Conservation (phyloP, 1,140 invertebrate genomes). For the Cotesia chilonis region DNA sequence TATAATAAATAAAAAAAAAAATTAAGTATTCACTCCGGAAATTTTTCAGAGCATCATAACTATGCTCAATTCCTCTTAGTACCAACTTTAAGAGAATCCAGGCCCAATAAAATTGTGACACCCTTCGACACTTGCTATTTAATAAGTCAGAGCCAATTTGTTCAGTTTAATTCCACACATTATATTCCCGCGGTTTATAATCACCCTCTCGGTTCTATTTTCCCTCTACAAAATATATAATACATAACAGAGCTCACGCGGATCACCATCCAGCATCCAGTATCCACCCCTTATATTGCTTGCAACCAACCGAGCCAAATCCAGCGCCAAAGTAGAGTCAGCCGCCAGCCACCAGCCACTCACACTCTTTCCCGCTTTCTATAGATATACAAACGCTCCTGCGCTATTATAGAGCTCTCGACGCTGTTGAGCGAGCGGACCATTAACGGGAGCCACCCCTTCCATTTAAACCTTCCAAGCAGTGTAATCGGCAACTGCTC, state of each 20-base stretch:
- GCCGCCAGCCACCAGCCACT: no score
- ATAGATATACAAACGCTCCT: no score
- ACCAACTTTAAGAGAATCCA: background rate
- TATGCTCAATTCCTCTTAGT: background rate
- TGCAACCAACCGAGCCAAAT: constrained; percentile 13
- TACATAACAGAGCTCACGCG: background rate
- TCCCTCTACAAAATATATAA: no score
- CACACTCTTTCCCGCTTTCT: no score
- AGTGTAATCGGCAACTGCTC: constrained; percentile 49
- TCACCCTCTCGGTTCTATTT: constrained; percentile 15
- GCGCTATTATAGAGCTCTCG: background rate
- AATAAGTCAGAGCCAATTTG: constrained; percentile 34
- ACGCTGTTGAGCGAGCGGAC: constrained; percentile 35
- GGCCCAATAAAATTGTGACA: background rate
- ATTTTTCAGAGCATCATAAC: no score
- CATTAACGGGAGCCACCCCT: constrained; percentile 47
- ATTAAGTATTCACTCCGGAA: no score
- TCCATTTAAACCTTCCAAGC: constrained; percentile 51
- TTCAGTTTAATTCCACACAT: constrained; percentile 33
- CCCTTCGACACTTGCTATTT: constrained; percentile 17
- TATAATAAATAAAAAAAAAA: no score
- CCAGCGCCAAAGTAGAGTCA: no score
- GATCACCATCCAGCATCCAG: constrained; percentile 10
- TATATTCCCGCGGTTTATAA: constrained; percentile 35
- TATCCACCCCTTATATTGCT: constrained; percentile 6